phyloP scores from a whole-genome alignment of 2,888 invertebrate genomes.

The Rhamnusium bicolor region DNA sequence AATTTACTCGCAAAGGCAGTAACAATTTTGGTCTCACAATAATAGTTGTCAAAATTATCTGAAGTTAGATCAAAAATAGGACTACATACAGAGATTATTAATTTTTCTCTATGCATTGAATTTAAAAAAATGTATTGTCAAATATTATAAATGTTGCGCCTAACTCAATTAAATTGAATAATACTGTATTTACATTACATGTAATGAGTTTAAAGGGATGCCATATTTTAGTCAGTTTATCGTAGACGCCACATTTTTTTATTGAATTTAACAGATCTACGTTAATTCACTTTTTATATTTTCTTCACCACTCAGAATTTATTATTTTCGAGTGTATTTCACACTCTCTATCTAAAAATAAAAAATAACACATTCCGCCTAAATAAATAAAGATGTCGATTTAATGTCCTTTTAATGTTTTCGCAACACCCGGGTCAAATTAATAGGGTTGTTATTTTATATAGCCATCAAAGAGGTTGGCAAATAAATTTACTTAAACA shows the following conservation, averaged over 20 bases:
- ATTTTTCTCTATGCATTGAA: too few relatives aligned
- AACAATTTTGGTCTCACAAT: too few relatives aligned
- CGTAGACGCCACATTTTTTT: conserved; percentile 15
- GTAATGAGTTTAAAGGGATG: too few relatives aligned
- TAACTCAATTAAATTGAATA: too few relatives aligned
- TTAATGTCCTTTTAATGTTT: conserved; percentile 49
- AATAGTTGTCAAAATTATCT: too few relatives aligned
- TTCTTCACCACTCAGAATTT: conserved; percentile 44
- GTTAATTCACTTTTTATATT: conserved; percentile 45
- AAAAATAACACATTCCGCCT: conserved; percentile 36
- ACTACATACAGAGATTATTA: too few relatives aligned
- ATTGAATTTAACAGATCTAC: conserved; percentile 37
- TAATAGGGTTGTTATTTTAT: conserved; percentile 57
- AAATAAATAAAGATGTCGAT: conserved; percentile 48
- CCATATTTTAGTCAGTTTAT: conserved; percentile 9
- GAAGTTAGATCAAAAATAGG: too few relatives aligned
- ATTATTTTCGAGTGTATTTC: conserved; percentile 43
- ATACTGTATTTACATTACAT: too few relatives aligned
- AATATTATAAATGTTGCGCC: too few relatives aligned
- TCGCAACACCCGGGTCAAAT: conserved; percentile 48
- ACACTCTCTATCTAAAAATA: conserved; percentile 41
- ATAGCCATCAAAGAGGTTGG: conserved; percentile 62
- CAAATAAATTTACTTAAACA: conserved; percentile 64
- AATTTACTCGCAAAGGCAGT: too few relatives aligned
- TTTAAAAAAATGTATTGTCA: too few relatives aligned